phyloP scores from a whole-genome alignment of 2,888 invertebrate genomes.

The Aphidoletes aphidimyza region DNA sequence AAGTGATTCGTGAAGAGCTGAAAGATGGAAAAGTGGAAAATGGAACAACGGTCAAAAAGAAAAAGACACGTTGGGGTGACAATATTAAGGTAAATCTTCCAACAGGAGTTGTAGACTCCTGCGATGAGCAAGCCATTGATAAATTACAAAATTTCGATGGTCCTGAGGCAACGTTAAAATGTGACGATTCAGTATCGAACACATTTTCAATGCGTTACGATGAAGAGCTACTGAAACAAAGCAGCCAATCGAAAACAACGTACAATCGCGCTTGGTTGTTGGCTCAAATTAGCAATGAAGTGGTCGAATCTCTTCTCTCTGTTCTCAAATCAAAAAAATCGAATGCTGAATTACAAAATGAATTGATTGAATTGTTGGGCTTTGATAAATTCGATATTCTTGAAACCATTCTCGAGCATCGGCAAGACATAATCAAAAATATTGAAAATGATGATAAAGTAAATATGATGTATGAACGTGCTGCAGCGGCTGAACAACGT shows the following conservation, averaged over 20 bases:
- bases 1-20: constrained; percentile 57
- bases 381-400: constrained; percentile 85
- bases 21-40: not conserved
- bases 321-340: constrained; percentile 72
- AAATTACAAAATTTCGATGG: not conserved
- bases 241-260: not conserved
- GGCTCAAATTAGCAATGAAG: constrained; percentile 70
- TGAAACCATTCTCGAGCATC: constrained; percentile 73
- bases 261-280: constrained; percentile 69
- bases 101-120: not conserved
- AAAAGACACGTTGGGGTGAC: constrained; percentile 23
- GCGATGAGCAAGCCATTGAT: not conserved
- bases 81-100: not conserved
- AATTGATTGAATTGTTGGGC: constrained; percentile 89
- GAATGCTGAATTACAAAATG: constrained; percentile 80
- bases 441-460: constrained; percentile 62
- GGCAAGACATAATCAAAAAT: constrained; percentile 68
- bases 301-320: constrained; percentile 70
- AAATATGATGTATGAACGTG: constrained; percentile 57
- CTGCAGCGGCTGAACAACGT: constrained; percentile 59
- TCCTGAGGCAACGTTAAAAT: no score
- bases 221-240: constrained; percentile 60
- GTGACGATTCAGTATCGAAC: not conserved
- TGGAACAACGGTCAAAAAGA: not conserved
- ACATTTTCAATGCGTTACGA: constrained; percentile 61